Evolutionary conservation across 2,888 invertebrate genomes (phyloP).

Genomic region (Thecocarcelia acutangulata): DNA sequence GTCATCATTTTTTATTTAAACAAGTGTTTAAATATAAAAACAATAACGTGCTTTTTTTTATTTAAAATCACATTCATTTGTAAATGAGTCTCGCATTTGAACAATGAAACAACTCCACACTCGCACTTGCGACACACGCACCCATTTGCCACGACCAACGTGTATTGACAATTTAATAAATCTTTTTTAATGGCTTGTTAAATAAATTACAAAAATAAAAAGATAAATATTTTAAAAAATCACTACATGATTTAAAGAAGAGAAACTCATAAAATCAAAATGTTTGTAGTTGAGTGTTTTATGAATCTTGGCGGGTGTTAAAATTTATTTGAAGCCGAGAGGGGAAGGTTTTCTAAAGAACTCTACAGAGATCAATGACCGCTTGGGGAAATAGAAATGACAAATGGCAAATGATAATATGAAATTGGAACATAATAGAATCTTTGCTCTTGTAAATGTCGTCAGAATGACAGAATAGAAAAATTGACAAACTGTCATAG

Average conservation of each 20-base stretch:
- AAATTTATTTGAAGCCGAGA: too few species aligned
- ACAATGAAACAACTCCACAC: not conserved
- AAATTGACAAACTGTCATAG: too few species aligned
- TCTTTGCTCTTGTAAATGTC: too few species aligned
- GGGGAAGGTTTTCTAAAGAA: too few species aligned
- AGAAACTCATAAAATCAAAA: not conserved
- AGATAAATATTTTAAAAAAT: slow-evolving; percentile 21
- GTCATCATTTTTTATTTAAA: not conserved
- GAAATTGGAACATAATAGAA: too few species aligned
- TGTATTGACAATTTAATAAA: slow-evolving; percentile 64
- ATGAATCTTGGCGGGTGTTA: slow-evolving; percentile 36
- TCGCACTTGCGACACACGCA: not conserved
- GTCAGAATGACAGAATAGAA: too few species aligned
- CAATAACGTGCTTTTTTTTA: not conserved
- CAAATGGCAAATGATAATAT: too few species aligned
- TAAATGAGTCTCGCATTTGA: slow-evolving; percentile 3
- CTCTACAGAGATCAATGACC: too few species aligned
- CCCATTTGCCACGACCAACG: slow-evolving; percentile 22
- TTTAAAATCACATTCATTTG: slow-evolving; percentile 27
- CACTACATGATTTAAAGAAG: not conserved
- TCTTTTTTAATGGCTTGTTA: slow-evolving; percentile 66
- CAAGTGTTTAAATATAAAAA: not conserved
- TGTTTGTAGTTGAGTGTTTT: not conserved
- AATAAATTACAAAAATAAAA: slow-evolving; percentile 50
- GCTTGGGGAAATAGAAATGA: too few species aligned